Evolutionary conservation across 2,888 invertebrate species (phyloP).

Genomic region (Sepioteuthis lessoniana): DNA sequence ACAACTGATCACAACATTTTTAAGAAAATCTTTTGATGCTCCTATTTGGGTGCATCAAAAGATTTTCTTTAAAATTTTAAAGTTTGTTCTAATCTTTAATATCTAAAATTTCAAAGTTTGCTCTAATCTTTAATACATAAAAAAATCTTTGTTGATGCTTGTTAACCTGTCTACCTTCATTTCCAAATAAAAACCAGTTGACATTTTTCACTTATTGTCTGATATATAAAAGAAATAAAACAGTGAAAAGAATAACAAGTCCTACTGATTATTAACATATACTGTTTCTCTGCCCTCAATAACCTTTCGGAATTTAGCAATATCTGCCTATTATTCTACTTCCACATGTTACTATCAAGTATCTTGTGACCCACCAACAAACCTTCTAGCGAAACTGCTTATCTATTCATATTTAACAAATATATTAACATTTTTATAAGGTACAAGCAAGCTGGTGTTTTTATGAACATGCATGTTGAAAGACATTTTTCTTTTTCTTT

Average conservation of each 20-base stretch:
- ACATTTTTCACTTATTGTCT: no score
- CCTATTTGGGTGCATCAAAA: no score
- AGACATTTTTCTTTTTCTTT: background rate
- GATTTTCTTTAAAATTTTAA: no score
- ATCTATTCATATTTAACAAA: constrained; percentile 17
- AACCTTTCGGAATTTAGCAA: background rate
- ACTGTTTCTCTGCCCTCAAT: background rate
- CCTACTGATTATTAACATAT: background rate
- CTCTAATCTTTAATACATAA: no score
- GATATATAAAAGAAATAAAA: no score
- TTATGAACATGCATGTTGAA: background rate
- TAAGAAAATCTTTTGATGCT: no score
- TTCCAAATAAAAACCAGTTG: no score
- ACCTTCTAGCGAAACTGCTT: background rate
- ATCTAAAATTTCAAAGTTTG: no score
- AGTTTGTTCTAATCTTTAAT: no score
- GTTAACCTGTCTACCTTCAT: no score
- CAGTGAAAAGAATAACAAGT: background rate
- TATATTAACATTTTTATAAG: constrained; percentile 33
- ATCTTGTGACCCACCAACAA: background rate
- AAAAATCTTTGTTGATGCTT: no score
- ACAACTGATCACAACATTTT: no score
- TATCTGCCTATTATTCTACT: background rate
- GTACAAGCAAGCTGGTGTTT: background rate
- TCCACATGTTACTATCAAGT: background rate